Percentiles rank a stretch among this genome's conserved stretches.
Conservation (phyloP, 2,113 vertebrate species). For the Lathamus discolor region DNA sequence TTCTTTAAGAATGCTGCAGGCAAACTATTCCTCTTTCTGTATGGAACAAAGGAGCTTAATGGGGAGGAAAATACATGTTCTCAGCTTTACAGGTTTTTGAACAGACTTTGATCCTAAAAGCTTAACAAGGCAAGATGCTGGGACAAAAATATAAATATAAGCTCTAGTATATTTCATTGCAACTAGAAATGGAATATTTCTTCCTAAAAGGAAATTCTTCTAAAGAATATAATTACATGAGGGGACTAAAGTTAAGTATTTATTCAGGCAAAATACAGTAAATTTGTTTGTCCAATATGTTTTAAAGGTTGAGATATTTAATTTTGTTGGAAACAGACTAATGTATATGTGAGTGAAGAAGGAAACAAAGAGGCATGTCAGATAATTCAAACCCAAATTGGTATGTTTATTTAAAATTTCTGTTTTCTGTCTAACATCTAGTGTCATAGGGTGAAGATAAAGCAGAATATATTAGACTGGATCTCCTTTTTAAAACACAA, state of each 20-base stretch:
- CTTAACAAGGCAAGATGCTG: neutral
- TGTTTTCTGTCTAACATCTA: neutral
- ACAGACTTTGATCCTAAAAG: neutral
- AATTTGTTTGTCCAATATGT: neutral
- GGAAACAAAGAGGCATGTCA: neutral
- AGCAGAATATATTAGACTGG: neutral
- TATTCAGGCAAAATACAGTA: neutral
- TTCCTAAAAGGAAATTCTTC: neutral
- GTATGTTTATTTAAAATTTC: neutral
- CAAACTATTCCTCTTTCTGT: neutral
- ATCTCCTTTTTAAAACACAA: neutral
- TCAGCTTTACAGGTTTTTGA: neutral
- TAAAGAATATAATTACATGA: neutral
- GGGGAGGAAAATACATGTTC: neutral
- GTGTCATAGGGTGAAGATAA: neutral
- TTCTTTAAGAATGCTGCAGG: neutral
- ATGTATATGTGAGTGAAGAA: neutral
- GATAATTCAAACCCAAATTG: neutral
- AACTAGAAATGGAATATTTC: neutral
- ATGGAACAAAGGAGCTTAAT: neutral
- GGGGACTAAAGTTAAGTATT: neutral
- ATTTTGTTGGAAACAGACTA: neutral
- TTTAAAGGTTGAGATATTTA: neutral
- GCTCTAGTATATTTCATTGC: neutral
- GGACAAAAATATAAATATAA: neutral